phyloP scores from a whole-genome alignment of 2,888 invertebrate genomes.

The Volucella zonaria region DNA sequence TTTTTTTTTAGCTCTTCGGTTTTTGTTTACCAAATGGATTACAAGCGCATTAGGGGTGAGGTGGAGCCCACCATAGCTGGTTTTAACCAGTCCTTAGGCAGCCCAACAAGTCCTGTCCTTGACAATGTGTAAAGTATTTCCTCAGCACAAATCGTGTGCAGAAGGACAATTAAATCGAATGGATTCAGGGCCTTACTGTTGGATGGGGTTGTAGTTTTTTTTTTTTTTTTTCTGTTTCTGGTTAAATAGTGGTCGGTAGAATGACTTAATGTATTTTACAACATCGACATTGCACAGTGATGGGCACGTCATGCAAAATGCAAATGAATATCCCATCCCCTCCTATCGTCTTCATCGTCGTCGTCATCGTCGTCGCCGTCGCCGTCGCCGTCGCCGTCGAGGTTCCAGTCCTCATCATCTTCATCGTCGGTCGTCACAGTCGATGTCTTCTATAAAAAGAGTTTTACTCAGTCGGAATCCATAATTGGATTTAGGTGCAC shows the following conservation, averaged over 20 bases:
- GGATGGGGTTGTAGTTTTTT: background rate
- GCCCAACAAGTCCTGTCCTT: background rate
- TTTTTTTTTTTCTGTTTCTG: background rate
- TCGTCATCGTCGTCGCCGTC: too few species aligned
- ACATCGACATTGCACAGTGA: too few species aligned
- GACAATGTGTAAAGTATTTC: conserved; percentile 35
- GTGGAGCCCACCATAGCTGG: background rate
- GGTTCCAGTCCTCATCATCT: too few species aligned
- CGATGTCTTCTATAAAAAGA: conserved; percentile 9
- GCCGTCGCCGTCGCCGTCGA: too few species aligned
- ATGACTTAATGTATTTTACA: background rate
- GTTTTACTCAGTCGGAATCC: conserved; percentile 33
- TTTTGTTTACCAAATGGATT: conserved; percentile 28
- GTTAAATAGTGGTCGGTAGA: background rate
- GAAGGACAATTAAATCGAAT: conserved; percentile 16
- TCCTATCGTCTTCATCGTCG: too few species aligned
- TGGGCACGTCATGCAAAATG: background rate
- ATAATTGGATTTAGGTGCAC: conserved; percentile 59
- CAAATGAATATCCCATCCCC: too few species aligned
- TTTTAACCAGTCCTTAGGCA: background rate
- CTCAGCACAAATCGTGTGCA: background rate
- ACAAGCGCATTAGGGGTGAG: background rate
- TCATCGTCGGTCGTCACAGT: too few species aligned
- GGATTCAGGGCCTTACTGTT: background rate
- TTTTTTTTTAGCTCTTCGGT: conserved; percentile 30